Evolutionary conservation across 2,113 vertebrate species (phyloP).

Genomic region (Orycteropus afer): DNA sequence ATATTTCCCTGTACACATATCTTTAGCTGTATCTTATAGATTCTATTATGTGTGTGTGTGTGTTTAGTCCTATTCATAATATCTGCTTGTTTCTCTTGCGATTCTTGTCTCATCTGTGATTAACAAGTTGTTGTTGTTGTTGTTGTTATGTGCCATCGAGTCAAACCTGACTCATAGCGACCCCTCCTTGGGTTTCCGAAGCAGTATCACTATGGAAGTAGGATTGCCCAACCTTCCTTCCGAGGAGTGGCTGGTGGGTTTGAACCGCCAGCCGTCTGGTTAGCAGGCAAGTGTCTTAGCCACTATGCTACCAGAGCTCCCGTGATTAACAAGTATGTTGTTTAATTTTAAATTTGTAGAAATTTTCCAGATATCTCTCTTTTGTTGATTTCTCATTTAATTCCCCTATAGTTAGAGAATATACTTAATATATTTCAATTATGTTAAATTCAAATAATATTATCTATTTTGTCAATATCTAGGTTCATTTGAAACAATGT

Average conservation of each 20-base stretch:
- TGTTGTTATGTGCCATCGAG: no score
- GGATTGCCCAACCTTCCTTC: no score
- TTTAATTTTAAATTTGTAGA: neutral
- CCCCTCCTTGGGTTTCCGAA: no score
- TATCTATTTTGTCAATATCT: neutral
- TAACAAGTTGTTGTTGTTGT: no score
- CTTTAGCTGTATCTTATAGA: neutral
- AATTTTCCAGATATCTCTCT: neutral
- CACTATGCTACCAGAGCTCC: no score
- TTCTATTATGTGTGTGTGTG: neutral
- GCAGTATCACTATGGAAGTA: no score
- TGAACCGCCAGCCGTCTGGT: no score
- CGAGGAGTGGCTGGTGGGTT: no score
- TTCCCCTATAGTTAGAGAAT: no score
- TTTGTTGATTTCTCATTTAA: neutral
- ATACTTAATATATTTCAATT: neutral
- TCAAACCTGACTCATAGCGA: no score
- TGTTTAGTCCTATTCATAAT: neutral
- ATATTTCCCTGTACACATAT: neutral
- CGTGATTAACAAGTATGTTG: neutral
- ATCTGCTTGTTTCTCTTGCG: neutral
- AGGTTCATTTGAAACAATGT: neutral
- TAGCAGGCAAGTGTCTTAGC: no score
- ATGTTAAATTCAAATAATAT: neutral
- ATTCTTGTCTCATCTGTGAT: neutral